Conservation (phyloP, 2,888 invertebrate species). For the Drosophila paramelanica region DNA sequence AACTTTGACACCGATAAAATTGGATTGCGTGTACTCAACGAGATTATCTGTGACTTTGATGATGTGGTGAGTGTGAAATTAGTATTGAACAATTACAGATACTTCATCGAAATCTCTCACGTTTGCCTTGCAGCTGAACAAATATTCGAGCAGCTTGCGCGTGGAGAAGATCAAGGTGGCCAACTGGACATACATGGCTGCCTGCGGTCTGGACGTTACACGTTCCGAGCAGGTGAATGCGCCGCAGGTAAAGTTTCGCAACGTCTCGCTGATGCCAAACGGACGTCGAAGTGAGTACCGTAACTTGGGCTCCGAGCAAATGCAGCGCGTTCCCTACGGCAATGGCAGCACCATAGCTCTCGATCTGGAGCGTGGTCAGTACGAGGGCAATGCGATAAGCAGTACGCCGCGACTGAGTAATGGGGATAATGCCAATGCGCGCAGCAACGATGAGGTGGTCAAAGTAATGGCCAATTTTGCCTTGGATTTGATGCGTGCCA, state of each 20-base stretch:
- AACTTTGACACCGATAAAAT: slow-evolving; percentile 90
- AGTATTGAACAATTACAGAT: neutral
- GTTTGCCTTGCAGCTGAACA: slow-evolving; percentile 86
- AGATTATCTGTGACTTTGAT: slow-evolving; percentile 97
- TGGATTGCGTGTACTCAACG: slow-evolving; percentile 91
- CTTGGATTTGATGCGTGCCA: slow-evolving; percentile 88
- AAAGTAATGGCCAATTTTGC: slow-evolving; percentile 90
- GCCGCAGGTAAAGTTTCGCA: slow-evolving; percentile 76
- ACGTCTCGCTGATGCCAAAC: slow-evolving; percentile 81
- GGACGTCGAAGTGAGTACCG: slow-evolving; percentile 81
- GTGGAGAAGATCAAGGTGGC: slow-evolving; percentile 99
- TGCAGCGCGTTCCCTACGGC: slow-evolving; percentile 64
- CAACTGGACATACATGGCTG: slow-evolving; percentile 98
- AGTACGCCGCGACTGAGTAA: slow-evolving; percentile 39
- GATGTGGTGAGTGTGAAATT: slow-evolving; percentile 85
- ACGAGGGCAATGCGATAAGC: slow-evolving; percentile 68
- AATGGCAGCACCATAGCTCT: slow-evolving; percentile 63
- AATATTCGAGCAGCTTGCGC: slow-evolving; percentile 87
- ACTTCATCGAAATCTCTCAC: neutral
- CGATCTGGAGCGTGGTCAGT: slow-evolving; percentile 72
- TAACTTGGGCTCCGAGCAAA: slow-evolving; percentile 46
- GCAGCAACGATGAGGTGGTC: slow-evolving; percentile 85
- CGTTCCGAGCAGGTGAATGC: slow-evolving; percentile 87
- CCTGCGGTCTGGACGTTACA: slow-evolving; percentile 93
- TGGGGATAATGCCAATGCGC: slow-evolving; percentile 69